phyloP scores from a whole-genome alignment of 1,140 invertebrate genomes.

The Ceratina australensis region DNA sequence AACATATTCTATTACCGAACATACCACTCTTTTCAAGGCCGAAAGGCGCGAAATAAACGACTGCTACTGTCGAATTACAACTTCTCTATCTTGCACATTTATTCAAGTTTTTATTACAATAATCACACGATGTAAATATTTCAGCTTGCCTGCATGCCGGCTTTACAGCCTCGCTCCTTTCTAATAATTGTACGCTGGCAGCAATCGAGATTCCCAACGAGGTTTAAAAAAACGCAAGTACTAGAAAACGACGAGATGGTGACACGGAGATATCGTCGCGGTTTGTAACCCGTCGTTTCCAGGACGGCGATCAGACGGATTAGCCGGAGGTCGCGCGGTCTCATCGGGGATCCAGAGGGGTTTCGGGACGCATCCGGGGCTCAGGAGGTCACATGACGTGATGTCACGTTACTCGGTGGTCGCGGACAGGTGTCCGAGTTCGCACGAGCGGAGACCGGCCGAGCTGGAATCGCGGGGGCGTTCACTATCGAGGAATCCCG shows the following conservation, averaged over 20 bases:
- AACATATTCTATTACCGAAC: no score
- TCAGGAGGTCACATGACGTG: slow-evolving; percentile 64
- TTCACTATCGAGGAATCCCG: slow-evolving; percentile 60
- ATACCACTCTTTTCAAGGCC: no score
- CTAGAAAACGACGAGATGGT: not conserved
- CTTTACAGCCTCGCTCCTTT: no score
- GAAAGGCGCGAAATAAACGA: no score
- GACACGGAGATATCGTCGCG: not conserved
- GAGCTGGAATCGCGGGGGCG: slow-evolving; percentile 30
- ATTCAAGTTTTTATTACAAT: no score
- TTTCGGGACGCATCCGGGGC: slow-evolving; percentile 30
- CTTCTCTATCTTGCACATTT: no score
- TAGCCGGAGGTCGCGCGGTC: slow-evolving; percentile 41
- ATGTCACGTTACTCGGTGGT: slow-evolving; percentile 69
- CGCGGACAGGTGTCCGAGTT: slow-evolving; percentile 65
- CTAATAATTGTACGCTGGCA: no score
- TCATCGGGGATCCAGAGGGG: slow-evolving; percentile 26
- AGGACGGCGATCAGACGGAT: slow-evolving; percentile 61
- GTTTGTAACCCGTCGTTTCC: slow-evolving; percentile 31
- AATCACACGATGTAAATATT: no score
- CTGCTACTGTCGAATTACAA: no score
- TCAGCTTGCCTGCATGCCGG: no score
- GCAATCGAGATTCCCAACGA: no score
- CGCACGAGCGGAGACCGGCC: slow-evolving; percentile 57
- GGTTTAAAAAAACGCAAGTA: no score